These are phyloP conservation scores for Falco punctatus DNA, from an alignment of 2,113 vertebrate species.

Conservation along the genomic window DNA sequence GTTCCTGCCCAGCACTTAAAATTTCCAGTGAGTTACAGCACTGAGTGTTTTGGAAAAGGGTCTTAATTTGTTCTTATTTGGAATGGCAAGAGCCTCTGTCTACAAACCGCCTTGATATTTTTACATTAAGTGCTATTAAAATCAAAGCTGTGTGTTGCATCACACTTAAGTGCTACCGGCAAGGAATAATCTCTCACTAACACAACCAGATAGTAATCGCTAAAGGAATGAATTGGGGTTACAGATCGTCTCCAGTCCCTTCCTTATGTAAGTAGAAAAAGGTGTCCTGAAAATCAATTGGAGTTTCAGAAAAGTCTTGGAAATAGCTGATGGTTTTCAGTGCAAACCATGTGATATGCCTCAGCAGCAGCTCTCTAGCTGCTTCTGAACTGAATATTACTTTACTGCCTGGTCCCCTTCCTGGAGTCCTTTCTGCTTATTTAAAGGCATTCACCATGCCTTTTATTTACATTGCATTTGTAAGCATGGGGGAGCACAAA, in stretches of 20 bases:
- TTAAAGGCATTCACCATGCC: background rate
- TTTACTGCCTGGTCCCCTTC: background rate
- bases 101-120: background rate
- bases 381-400: background rate
- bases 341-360: background rate
- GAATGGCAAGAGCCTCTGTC: constrained; percentile 17
- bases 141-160: background rate
- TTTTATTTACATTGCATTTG: background rate
- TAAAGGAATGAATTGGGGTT: background rate
- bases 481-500: background rate
- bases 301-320: background rate
- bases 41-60: background rate
- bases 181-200: constrained; percentile 32
- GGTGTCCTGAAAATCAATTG: constrained; percentile 12
- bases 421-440: background rate
- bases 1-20: background rate
- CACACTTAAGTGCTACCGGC: constrained; percentile 18
- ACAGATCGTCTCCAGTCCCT: background rate
- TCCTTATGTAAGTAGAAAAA: constrained; percentile 3
- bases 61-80: constrained; percentile 1
- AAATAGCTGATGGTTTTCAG: background rate
- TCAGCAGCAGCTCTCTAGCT: background rate
- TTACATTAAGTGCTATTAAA: background rate
- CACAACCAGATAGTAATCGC: background rate
- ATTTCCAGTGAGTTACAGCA: background rate